Conservation (phyloP, 2,888 invertebrate genomes). For the Argyra leucocephala region DNA sequence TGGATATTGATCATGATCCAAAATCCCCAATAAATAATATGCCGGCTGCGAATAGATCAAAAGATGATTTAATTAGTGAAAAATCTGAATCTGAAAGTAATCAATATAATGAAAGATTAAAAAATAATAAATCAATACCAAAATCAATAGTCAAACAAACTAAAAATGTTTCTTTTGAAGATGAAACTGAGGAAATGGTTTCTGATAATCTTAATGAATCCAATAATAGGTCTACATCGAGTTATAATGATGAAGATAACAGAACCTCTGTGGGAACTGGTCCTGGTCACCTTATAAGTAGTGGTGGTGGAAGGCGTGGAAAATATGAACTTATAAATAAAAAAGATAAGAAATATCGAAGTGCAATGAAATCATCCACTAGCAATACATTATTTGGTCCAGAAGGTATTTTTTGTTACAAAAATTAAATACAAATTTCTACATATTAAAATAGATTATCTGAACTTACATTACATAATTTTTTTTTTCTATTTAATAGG, state of each 20-base stretch:
- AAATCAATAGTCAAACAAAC: neutral
- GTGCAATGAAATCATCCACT: neutral
- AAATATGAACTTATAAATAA: slow-evolving; percentile 10
- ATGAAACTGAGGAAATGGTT: slow-evolving; percentile 10
- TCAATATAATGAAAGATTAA: neutral
- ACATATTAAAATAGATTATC: neutral
- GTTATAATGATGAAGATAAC: neutral
- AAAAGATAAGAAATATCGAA: slow-evolving; percentile 7
- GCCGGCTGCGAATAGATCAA: neutral
- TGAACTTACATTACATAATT: neutral
- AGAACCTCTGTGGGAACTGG: neutral
- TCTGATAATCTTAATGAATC: neutral
- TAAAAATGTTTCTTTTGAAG: slow-evolving; percentile 11
- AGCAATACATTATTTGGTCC: slow-evolving; percentile 1
- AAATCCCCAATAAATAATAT: neutral
- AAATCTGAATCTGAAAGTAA: neutral
- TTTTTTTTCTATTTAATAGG: neutral
- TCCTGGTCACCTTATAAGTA: neutral
- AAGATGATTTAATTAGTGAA: neutral
- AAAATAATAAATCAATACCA: neutral
- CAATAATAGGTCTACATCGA: neutral
- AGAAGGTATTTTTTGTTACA: slow-evolving; percentile 2
- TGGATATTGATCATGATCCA: slow-evolving; percentile 5
- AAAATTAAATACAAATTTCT: neutral
- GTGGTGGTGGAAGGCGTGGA: neutral